phyloP scores from a whole-genome alignment of 2,113 vertebrate genomes.

The Notarius lentiginosus region DNA sequence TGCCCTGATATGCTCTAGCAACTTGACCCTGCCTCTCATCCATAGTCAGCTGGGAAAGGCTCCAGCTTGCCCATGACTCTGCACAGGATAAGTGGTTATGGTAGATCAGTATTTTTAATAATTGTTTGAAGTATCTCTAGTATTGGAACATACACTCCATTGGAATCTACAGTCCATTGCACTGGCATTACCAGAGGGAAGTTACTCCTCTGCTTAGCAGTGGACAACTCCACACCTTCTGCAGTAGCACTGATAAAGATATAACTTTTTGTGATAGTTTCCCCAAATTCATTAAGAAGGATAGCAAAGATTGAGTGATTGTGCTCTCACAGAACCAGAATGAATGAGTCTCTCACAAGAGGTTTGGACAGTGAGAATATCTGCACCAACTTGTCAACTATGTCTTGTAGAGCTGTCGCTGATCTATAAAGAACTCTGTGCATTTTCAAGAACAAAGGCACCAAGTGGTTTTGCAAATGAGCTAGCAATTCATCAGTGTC shows the following conservation, averaged over 20 bases:
- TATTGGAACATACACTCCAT: conserved; percentile 47
- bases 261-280: not conserved
- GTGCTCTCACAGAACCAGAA: not conserved
- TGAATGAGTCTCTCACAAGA: not conserved
- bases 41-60: too few species aligned
- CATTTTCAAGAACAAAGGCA: not conserved
- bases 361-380: not conserved
- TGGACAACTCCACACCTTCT: not conserved
- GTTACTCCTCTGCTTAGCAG: not conserved
- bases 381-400: conserved; percentile 38
- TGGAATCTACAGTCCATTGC: conserved; percentile 35
- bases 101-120: conserved; percentile 42
- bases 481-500: too few species aligned
- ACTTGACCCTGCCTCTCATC: too few species aligned
- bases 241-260: not conserved
- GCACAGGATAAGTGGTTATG: too few species aligned
- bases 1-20: too few species aligned
- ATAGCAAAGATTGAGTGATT: not conserved
- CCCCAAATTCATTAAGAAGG: conserved; percentile 2
- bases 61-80: too few species aligned
- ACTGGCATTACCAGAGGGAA: conserved; percentile 32
- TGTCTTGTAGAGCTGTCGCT: conserved; percentile 40
- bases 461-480: too few species aligned
- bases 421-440: conserved; percentile 45
- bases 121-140: conserved; percentile 47